Conservation (phyloP, 37 sponge, comb jelly and placozoan species). For the Crambe crambe region DNA sequence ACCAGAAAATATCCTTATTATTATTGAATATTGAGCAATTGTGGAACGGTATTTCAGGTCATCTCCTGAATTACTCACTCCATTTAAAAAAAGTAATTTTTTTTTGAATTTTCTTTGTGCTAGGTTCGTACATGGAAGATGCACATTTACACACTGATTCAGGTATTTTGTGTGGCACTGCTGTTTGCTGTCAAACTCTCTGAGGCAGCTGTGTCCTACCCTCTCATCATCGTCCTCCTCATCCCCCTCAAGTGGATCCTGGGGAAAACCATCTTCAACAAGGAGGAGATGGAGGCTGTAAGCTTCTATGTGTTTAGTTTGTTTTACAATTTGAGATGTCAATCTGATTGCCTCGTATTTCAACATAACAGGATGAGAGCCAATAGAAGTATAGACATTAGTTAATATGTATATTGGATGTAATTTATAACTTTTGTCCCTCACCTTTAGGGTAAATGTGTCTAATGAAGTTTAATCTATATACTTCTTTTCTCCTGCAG, state of each 20-base stretch:
- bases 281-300: slow-evolving; percentile 60
- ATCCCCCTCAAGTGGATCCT: slow-evolving; percentile 48
- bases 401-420: neutral
- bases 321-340: neutral
- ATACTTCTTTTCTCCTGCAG: slow-evolving; percentile 39
- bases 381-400: neutral
- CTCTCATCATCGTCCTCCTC: slow-evolving; percentile 49
- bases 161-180: slow-evolving; percentile 35
- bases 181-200: slow-evolving; percentile 69
- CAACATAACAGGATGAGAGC: neutral
- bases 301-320: slow-evolving; percentile 28
- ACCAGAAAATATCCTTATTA: too few species aligned
- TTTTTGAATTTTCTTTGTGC: neutral
- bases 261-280: slow-evolving; percentile 46
- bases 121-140: slow-evolving; percentile 70
- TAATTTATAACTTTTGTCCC: neutral
- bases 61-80: neutral
- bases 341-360: neutral
- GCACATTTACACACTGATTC: slow-evolving; percentile 67
- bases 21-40: too few species aligned
- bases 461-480: too few species aligned
- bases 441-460: too few species aligned
- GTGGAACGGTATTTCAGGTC: too few species aligned
- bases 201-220: slow-evolving; percentile 56
- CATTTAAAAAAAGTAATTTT: neutral